Evolutionary conservation across 2,113 vertebrate genomes (phyloP), one percentile per base, ranked within the genome.

Genomic region (Mystacornis crossleyi): DNA sequence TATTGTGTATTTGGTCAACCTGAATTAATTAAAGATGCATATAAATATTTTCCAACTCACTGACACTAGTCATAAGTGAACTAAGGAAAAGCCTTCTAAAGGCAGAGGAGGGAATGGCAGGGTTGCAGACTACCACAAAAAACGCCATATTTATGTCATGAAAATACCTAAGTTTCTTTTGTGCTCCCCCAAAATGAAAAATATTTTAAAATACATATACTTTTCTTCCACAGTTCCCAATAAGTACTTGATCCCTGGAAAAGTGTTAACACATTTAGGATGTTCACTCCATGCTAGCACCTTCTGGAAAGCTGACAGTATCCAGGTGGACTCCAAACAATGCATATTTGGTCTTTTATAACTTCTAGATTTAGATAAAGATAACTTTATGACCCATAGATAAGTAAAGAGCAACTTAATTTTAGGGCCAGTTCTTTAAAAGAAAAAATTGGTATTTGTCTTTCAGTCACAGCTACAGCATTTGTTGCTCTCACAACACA

Each of bases 21-120:
- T 40, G 36, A 89, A 85, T 7, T 54, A 86, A 60, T 53, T 69
- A 72, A 81, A 62, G 47, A 61, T 29, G 34, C 2, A 2, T 7
- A 73, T 24, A 64, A 51, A 42, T 34, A 53, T 67, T 62, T 90
- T 86, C 40, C 86, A 89, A 26, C 36, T 79, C n/a, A 72, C 1
- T 67, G 8, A 65, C n/a, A 80, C 2, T 18, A 90, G 19, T 72
- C 21, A 18, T 18, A 54, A 91, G 36, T 14, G 18, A 88, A 58
- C 11, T 13, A 73, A 42, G 17, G 9, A 57, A 80, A 90, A 80
- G 33, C 21, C 38, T 51, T 40, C 8, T 33, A 24, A 55, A 31
- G 17, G 18, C 0, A 0, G 28, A 50, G 20, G 8, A 34, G 14
- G 4, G 8, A 29, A 58, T 8, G 20, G 14, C 23, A 92, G n/a